Conservation (phyloP, 2,888 invertebrate species). For the Nematopogon swammerdamellus region DNA sequence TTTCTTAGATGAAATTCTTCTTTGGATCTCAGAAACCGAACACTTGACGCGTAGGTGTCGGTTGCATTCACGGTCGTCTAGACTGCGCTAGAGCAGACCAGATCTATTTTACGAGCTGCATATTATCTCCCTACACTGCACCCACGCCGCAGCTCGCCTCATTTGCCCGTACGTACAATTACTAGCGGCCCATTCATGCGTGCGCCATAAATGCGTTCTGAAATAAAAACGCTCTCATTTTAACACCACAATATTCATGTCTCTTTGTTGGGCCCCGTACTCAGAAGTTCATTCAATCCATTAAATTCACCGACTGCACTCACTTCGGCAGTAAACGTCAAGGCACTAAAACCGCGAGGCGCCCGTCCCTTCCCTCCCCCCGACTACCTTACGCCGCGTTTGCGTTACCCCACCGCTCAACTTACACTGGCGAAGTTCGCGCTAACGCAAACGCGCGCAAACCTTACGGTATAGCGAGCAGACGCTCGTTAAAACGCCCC, state of each 20-base stretch:
- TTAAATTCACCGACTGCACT: constrained; percentile 20
- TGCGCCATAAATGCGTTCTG: constrained; percentile 2
- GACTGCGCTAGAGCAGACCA: not conserved
- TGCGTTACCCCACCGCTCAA: not conserved
- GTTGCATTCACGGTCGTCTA: not conserved
- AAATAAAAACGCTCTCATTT: constrained; percentile 3
- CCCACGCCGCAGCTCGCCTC: not conserved
- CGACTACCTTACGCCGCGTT: not conserved
- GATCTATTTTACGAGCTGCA: not conserved
- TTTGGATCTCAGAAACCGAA: not conserved
- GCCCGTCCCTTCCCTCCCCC: not conserved
- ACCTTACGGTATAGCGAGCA: constrained; percentile 14
- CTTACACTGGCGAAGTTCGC: not conserved
- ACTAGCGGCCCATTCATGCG: not conserved
- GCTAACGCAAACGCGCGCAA: not conserved
- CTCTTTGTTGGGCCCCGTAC: constrained; percentile 3
- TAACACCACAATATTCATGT: constrained; percentile 5
- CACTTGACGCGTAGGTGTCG: not conserved
- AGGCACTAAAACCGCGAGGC: constrained; percentile 1
- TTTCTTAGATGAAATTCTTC: too few species aligned
- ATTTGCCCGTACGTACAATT: not conserved
- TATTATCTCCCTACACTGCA: not conserved
- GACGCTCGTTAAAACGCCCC: constrained; percentile 24
- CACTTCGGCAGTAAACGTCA: constrained; percentile 18
- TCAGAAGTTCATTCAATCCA: constrained; percentile 4